A percentile compares a stretch with the other conserved stretches of the same genome.
Evolutionary conservation across 2,797 vertebrate genomes (phyloP).

Genomic region (Darevskia nairensis): DNA sequence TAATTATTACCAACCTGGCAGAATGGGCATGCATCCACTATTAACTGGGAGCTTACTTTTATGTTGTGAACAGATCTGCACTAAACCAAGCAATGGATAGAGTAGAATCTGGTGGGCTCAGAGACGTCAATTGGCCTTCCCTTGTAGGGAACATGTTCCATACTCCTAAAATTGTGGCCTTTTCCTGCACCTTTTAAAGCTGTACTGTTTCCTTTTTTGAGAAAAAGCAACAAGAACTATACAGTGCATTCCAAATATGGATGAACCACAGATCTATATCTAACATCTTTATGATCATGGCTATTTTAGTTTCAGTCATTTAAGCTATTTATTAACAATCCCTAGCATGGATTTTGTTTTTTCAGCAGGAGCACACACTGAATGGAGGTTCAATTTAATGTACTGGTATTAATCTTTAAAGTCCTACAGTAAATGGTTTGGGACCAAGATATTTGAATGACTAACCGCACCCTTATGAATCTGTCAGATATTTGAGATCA

Average conservation of each 20-base stretch:
- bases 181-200: background rate
- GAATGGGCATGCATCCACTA: background rate
- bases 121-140: background rate
- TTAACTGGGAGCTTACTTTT: background rate
- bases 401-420: too few relatives aligned
- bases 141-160: background rate
- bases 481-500: background rate
- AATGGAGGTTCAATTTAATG: too few relatives aligned
- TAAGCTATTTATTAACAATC: too few relatives aligned
- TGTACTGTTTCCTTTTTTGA: background rate
- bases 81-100: background rate
- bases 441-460: background rate
- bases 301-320: background rate
- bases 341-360: too few relatives aligned
- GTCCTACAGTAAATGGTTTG: too few relatives aligned
- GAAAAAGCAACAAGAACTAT: background rate
- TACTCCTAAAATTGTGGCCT: background rate
- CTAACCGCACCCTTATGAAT: background rate
- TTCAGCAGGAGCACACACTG: too few relatives aligned
- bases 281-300: background rate
- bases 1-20: background rate
- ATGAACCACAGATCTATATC: background rate
- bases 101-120: background rate
- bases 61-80: background rate
- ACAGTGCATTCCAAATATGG: background rate